phyloP scores from a whole-genome alignment of 2,797 vertebrate genomes.

The Psittacula echo region DNA sequence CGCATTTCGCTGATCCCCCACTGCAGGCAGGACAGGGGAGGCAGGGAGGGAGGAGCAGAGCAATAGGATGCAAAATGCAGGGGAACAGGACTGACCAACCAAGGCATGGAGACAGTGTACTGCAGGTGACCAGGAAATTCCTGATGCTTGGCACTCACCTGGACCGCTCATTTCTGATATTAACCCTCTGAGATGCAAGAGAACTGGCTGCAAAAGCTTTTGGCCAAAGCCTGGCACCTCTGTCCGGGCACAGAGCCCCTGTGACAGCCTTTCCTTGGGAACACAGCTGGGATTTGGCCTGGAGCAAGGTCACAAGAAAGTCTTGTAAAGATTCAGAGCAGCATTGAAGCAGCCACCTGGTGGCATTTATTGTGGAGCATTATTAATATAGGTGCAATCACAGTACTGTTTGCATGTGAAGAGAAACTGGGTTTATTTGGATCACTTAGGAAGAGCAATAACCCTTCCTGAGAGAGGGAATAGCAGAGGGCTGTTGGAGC shows the following conservation, averaged over 20 bases:
- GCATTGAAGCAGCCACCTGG: background rate
- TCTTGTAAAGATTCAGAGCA: background rate
- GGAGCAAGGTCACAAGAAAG: background rate
- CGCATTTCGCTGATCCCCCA: rapidly evolving
- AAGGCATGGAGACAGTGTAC: background rate
- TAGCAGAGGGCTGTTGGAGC: background rate
- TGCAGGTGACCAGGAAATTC: background rate
- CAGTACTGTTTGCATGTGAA: background rate
- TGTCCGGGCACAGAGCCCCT: background rate
- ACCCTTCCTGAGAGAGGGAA: background rate
- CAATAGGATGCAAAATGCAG: background rate
- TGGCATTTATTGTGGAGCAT: background rate
- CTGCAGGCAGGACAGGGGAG: background rate
- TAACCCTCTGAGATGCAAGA: background rate
- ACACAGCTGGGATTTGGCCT: background rate
- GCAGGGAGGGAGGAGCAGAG: background rate
- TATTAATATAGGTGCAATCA: background rate
- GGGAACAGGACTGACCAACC: background rate
- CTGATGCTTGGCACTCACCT: rapidly evolving
- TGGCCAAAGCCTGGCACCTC: background rate
- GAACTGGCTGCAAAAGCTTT: background rate
- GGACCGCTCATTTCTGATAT: background rate
- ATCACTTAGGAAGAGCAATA: background rate
- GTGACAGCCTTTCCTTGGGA: background rate
- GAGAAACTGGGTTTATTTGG: background rate